Base-by-base conservation (phyloP, 2,113 vertebrate species). In the Platysteira castanea region DNA sequence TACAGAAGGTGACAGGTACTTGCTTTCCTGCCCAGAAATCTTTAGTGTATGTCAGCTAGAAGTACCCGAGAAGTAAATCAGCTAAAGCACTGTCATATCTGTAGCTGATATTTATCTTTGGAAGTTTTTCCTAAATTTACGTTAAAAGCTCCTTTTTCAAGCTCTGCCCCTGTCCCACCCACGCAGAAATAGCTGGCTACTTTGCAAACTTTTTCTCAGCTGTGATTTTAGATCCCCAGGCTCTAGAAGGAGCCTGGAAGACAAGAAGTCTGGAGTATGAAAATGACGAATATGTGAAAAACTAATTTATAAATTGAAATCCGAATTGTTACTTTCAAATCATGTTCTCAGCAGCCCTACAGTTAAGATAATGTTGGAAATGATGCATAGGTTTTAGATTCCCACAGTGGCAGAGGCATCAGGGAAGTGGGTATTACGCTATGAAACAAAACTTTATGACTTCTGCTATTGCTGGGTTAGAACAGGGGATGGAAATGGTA, bases 1-100 rank as follows among this genome's bases (percentile, higher is more conserved):
- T 93, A 88, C 42, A 63, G 68, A 19, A 85, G 86, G 85, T 84
- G 95, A 80, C 82, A 86, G 76, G 59, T 90, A 74, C 59, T 95
- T 93, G 78, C 87, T 88, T 87, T 76, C 50, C 46, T 75, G 81
- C 46, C 74, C 64, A 61, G 39, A 95, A 88, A 70, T 93, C 82
- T 85, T 95, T 50, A 83, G 63, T 41, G 19, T 69, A 30, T 68
- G 84, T 85, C 90, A 86, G 35, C 75, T 91, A 44, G 53, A 88
- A 77, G 91, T 77, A 79, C 46, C 80, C 50, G 70, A 70, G 64
- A 90, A 31, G 49, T 93, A 93, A 91, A 83, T 91, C 89, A 91
- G 69, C 70, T 78, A 56, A 89, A 94, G 53, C 74, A 56, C 41
- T 83, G 59, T 85, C 70, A 50, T 80, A 42, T 93, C 67, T 85